These are phyloP conservation scores for Laticauda laticaudata DNA, from an alignment of 2,113 vertebrate genomes.

Conservation along the genomic window DNA sequence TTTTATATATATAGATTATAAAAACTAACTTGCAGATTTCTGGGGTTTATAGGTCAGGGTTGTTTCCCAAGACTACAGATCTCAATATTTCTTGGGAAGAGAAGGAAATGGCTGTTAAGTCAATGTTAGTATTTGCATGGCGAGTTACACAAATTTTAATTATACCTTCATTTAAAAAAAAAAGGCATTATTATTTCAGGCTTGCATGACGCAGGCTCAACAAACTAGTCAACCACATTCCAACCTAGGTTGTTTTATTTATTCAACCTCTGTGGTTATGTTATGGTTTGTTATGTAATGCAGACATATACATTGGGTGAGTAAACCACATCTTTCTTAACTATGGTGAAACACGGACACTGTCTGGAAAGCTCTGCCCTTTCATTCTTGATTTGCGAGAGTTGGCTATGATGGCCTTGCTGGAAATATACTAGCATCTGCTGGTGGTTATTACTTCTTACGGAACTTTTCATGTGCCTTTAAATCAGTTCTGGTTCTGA, in stretches of 20 bases:
- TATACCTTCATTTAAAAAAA: not conserved
- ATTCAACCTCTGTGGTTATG: not conserved
- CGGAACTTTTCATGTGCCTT: not conserved
- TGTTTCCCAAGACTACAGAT: not conserved
- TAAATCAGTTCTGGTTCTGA: not conserved
- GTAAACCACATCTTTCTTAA: not conserved
- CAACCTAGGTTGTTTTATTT: not conserved
- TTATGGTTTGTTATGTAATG: not conserved
- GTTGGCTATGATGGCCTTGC: not conserved
- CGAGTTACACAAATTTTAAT: not conserved
- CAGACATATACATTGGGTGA: not conserved
- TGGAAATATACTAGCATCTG: not conserved
- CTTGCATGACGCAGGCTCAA: not conserved
- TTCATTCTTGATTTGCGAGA: not conserved
- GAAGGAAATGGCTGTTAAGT: not conserved
- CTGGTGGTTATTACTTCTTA: not conserved
- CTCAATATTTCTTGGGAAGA: not conserved
- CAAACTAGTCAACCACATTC: not conserved
- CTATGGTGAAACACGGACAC: not conserved
- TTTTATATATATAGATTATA: no score
- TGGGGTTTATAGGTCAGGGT: not conserved
- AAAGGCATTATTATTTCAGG: not conserved
- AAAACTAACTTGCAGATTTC: not conserved
- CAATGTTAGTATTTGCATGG: not conserved
- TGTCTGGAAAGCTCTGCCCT: not conserved